Conservation (phyloP, 2,888 invertebrate genomes). For the Plagiodera versicolora region DNA sequence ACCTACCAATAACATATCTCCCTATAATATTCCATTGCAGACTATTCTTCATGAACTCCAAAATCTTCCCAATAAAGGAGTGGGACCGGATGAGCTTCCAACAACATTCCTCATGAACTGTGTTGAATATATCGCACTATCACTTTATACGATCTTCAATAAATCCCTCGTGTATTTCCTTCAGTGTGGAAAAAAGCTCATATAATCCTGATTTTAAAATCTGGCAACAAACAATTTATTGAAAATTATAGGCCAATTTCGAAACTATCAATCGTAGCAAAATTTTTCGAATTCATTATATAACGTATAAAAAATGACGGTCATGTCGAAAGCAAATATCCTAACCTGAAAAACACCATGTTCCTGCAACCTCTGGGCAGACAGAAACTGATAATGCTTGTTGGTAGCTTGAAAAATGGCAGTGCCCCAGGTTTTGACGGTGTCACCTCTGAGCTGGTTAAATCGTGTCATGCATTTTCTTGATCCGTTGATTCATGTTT, state of each 20-base stretch:
- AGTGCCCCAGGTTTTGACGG: not conserved
- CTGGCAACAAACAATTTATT: too few species aligned
- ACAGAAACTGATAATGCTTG: too few species aligned
- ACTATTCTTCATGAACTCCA: not conserved
- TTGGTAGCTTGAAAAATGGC: not conserved
- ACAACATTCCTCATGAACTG: not conserved
- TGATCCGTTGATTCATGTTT: not conserved
- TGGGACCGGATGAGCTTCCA: not conserved
- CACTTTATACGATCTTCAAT: too few species aligned
- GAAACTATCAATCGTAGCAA: not conserved
- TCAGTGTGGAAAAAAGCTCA: too few species aligned
- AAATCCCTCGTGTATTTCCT: too few species aligned
- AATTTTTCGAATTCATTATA: not conserved
- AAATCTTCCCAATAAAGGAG: not conserved
- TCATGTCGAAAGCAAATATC: too few species aligned
- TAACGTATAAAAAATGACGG: too few species aligned
- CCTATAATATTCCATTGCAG: not conserved
- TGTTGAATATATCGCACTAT: not conserved
- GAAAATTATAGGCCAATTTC: not conserved
- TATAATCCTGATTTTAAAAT: too few species aligned
- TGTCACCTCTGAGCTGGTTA: not conserved
- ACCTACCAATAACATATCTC: too few species aligned
- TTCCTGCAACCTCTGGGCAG: too few species aligned
- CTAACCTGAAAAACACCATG: too few species aligned
- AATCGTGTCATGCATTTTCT: not conserved